Conservation (phyloP, 2,113 vertebrate genomes). For the Dipodomys ordii region DNA sequence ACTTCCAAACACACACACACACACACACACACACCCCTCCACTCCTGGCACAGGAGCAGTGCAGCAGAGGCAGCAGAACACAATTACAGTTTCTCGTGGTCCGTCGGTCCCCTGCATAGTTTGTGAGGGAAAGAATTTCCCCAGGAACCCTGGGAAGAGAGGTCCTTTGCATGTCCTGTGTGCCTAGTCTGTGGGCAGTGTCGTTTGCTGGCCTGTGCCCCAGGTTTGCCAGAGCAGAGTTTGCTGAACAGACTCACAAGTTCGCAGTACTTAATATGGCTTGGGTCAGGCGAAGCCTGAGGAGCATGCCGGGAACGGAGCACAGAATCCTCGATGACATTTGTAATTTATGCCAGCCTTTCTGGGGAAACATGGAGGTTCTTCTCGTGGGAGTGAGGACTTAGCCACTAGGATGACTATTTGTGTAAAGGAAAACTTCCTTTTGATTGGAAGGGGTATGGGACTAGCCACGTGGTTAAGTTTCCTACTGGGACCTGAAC, state of each 20-base stretch:
- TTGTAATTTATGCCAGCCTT: neutral
- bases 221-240: neutral
- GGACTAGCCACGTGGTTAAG: too few relatives aligned
- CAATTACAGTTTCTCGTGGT: neutral
- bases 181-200: neutral
- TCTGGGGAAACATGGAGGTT: neutral
- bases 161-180: neutral
- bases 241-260: neutral
- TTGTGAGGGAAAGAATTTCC: fast-evolving
- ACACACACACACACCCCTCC: too few relatives aligned
- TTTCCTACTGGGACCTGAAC: neutral
- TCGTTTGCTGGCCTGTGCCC: neutral
- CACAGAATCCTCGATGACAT: neutral
- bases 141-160: neutral
- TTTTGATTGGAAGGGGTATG: neutral
- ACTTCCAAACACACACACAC: too few relatives aligned
- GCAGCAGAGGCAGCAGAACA: neutral
- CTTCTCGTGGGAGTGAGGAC: neutral
- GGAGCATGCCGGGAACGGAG: neutral
- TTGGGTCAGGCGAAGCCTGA: neutral
- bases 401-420: neutral
- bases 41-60: neutral
- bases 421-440: neutral
- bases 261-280: neutral
- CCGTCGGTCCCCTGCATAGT: neutral